Evolutionary conservation across 1,140 invertebrate genomes (phyloP), one percentile per base, ranked within the genome.

Genomic region (Heliconius eleuchia): DNA sequence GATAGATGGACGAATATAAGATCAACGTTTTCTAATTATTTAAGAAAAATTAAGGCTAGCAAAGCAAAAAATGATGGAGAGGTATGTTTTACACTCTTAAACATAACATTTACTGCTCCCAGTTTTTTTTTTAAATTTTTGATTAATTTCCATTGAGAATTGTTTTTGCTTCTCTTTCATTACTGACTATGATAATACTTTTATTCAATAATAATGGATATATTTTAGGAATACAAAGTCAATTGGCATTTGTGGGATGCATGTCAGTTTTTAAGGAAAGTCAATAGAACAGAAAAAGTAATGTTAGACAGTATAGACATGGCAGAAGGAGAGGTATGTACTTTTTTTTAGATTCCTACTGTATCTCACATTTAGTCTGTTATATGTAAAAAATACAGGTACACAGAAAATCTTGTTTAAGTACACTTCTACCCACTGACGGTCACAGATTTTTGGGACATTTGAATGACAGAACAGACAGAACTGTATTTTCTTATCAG

Each of bases 1-100:
- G 90, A 94, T 27, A 80, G 92, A 23, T 94, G 92, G 92, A 93
- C 92, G 37, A 94, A 94, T 84, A 94, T 94, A 39, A 83, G 92
- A 71, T 91, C 90, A 18, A 92, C 92, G 6, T 94, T 91, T 86
- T 85, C 89, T 46, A 88, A 90, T 89, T 91, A 94, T 83, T 86
- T 93, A 71, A 85, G 92, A 70, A 94, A 93, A 88, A 80, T 92
- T 23, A 92, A 89, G 66, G 83, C 87, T 52, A 91, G 88, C 84
- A 84, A 85, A 37, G 76, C 73, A 13, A 83, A 89, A 84, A 72
- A 73, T 42, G 84, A 89, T 72, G 86, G 86, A 16, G 88, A 92
- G 85, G 91, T 91, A 37, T 80, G 84, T 80, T 30, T n/a, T 23
- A 57, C 5, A 55, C 18, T 55, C 18, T 18, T 16, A 55, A 55